Percentiles rank a stretch among this genome's conserved stretches.
These are phyloP conservation scores for Scortum barcoo DNA, from an alignment of 2,113 vertebrate genomes.

Conservation along the genomic window DNA sequence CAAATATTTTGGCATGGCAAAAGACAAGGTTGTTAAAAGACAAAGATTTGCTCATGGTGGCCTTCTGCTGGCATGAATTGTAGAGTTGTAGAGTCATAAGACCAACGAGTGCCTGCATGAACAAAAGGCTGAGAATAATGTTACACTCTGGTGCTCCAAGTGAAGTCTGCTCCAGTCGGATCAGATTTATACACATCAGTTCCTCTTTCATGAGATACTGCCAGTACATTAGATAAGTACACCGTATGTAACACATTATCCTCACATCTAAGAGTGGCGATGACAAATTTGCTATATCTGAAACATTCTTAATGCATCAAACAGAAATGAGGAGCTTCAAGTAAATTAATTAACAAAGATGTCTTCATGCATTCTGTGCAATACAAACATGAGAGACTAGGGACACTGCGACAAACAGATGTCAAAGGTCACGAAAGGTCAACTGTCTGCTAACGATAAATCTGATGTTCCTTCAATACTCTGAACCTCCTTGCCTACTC, in stretches of 20 bases:
- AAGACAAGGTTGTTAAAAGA: constrained; percentile 8
- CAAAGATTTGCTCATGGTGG: neutral
- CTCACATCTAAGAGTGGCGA: neutral
- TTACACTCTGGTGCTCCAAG: neutral
- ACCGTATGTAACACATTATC: neutral
- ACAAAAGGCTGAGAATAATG: constrained; percentile 30
- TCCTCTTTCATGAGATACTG: neutral
- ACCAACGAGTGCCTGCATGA: neutral
- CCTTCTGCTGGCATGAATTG: neutral
- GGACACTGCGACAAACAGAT: neutral
- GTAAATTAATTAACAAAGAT: neutral
- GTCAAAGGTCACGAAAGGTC: constrained; percentile 31
- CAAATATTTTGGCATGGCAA: constrained; percentile 21
- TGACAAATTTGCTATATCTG: neutral
- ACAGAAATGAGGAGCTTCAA: neutral
- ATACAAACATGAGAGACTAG: neutral
- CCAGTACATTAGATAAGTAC: neutral
- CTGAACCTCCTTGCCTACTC: neutral
- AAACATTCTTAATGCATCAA: neutral
- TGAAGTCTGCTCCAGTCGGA: neutral
- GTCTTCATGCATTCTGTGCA: neutral
- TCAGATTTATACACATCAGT: constrained; percentile 4
- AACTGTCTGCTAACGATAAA: neutral
- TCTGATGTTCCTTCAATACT: neutral
- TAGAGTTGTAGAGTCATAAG: constrained; percentile 9